These are phyloP conservation scores for Porphyrio hochstetteri DNA, from an alignment of 2,113 vertebrate genomes.

Conservation along the genomic window DNA sequence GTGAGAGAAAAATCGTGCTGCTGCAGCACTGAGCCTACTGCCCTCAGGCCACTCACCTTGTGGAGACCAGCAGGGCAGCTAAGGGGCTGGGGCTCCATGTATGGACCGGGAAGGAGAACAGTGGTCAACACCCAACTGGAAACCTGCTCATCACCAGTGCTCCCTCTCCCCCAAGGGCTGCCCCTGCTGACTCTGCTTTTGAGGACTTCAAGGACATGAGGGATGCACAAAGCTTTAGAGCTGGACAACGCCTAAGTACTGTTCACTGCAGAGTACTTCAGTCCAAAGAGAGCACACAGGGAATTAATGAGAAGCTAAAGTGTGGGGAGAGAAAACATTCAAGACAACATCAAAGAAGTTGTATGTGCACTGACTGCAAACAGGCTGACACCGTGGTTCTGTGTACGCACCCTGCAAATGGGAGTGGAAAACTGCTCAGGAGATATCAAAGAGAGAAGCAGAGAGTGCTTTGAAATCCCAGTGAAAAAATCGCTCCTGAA, in stretches of 20 bases:
- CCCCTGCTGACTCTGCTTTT: background rate
- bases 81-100: background rate
- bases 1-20: background rate
- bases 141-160: background rate
- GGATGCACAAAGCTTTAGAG: background rate
- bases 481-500: background rate
- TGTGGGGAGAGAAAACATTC: background rate
- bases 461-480: background rate
- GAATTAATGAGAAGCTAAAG: constrained; percentile 17
- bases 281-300: background rate
- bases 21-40: background rate
- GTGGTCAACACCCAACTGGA: background rate
- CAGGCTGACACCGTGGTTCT: background rate
- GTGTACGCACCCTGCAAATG: background rate
- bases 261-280: background rate
- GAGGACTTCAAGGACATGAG: background rate
- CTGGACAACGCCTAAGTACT: background rate
- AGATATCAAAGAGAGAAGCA: background rate
- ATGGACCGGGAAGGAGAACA: background rate
- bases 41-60: background rate
- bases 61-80: background rate
- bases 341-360: constrained; percentile 21
- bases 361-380: constrained; percentile 1
- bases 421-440: background rate
- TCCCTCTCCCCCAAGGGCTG: background rate